A percentile compares a stretch with the other conserved stretches of the same genome.
Evolutionary conservation across 2,113 vertebrate genomes (phyloP).

Genomic region (Gavia stellata): DNA sequence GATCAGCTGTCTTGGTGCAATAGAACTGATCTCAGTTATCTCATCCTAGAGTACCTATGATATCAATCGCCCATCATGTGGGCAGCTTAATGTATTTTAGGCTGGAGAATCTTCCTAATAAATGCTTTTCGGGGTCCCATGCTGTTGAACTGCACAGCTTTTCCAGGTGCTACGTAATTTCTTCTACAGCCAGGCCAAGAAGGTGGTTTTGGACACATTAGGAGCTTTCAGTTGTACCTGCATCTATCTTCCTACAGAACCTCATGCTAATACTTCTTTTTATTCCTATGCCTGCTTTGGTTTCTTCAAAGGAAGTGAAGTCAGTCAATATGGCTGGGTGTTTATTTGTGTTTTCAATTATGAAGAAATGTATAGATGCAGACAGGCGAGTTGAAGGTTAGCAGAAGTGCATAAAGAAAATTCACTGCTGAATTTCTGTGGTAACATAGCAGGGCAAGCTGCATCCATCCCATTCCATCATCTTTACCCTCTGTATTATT

Average conservation of each 20-base stretch:
- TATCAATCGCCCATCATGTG: background rate
- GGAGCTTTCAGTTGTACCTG: background rate
- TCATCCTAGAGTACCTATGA: background rate
- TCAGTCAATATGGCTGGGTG: background rate
- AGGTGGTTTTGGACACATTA: background rate
- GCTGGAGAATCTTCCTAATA: background rate
- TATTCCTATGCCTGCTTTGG: background rate
- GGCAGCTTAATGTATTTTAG: background rate
- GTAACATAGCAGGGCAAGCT: background rate
- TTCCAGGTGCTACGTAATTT: background rate
- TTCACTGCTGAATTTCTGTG: background rate
- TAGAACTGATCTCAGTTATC: background rate
- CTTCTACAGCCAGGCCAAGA: background rate
- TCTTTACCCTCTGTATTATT: background rate
- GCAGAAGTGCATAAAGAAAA: background rate
- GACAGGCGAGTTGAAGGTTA: background rate
- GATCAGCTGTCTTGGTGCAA: background rate
- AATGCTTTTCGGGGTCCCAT: background rate
- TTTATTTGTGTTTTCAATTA: background rate
- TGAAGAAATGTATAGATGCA: background rate
- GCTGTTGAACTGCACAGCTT: background rate
- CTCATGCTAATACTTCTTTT: background rate
- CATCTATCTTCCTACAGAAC: background rate
- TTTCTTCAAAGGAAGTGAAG: background rate
- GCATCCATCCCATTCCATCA: background rate